These are phyloP conservation scores for Nezara viridula DNA, from an alignment of 2,888 invertebrate genomes.

Conservation along the genomic window DNA sequence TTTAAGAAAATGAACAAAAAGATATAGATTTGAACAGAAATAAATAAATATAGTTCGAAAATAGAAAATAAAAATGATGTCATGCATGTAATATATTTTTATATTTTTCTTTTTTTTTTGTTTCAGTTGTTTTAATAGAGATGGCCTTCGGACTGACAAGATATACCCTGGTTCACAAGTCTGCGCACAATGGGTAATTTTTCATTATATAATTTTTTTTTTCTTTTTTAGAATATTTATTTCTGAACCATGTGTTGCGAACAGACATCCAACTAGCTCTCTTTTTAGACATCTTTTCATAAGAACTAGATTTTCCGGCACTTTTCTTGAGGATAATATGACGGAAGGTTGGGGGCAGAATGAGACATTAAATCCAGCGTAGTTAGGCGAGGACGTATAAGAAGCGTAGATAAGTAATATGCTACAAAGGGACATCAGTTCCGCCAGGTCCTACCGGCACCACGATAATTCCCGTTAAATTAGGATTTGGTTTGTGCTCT, in stretches of 20 bases:
- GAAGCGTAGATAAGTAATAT: constrained; percentile 19
- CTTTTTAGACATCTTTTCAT: not conserved
- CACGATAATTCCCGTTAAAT: not conserved
- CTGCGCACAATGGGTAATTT: constrained; percentile 49
- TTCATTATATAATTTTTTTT: not conserved
- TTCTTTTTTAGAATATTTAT: not conserved
- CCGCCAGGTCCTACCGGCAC: not conserved
- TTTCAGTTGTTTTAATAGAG: constrained; percentile 41
- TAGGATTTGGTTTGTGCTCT: not conserved
- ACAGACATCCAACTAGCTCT: not conserved
- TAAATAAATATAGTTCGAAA: too few relatives aligned
- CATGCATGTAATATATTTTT: too few relatives aligned
- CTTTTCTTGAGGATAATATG: not conserved
- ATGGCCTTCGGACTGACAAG: constrained; percentile 44
- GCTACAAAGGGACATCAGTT: constrained; percentile 6
- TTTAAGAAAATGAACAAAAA: too few relatives aligned
- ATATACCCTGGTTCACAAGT: constrained; percentile 14
- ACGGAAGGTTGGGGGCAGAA: not conserved
- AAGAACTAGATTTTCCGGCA: not conserved
- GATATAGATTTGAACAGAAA: too few relatives aligned
- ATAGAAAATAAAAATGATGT: too few relatives aligned
- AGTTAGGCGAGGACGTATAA: not conserved
- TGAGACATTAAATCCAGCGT: not conserved
- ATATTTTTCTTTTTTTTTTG: not conserved
- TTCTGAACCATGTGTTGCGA: not conserved